Conservation (phyloP, 2,797 vertebrate genomes). For the Okamejei kenojei region DNA sequence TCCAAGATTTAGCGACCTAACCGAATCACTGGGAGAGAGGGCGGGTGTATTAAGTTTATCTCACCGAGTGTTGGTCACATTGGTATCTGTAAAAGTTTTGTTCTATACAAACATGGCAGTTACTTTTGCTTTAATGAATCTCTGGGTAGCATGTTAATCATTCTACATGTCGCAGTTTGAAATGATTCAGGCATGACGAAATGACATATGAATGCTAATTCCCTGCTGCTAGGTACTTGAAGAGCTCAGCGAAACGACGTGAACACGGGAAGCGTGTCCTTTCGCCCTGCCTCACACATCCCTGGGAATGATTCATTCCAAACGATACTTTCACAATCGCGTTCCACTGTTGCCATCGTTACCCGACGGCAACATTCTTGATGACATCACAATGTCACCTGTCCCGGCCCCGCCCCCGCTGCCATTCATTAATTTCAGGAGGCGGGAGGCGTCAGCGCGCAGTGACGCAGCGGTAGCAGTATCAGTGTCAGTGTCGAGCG, state of each 20-base stretch:
- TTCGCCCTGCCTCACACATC: neutral
- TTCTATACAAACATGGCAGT: neutral
- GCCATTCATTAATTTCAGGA: slow-evolving; percentile 29
- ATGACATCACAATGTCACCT: neutral
- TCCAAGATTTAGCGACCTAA: too few relatives aligned
- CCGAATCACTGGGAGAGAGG: slow-evolving; percentile 2
- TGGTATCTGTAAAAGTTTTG: neutral
- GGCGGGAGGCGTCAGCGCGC: slow-evolving; percentile 9
- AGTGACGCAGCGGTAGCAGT: neutral
- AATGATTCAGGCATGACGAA: neutral
- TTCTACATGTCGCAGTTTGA: neutral
- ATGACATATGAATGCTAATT: neutral
- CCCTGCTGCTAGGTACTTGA: neutral
- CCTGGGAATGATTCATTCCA: neutral
- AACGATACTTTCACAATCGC: neutral
- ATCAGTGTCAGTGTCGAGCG: neutral
- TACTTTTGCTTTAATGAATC: neutral
- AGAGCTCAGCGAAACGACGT: neutral
- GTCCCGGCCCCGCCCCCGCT: neutral
- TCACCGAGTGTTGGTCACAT: neutral
- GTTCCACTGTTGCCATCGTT: slow-evolving; percentile 30
- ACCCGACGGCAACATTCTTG: slow-evolving; percentile 24
- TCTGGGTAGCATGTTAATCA: neutral
- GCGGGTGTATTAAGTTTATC: slow-evolving; percentile 31
- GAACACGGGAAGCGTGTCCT: neutral